A percentile compares a stretch with the other conserved stretches of the same genome.
Conservation (phyloP, 1,140 invertebrate species). For the Berghia stephanieae region DNA sequence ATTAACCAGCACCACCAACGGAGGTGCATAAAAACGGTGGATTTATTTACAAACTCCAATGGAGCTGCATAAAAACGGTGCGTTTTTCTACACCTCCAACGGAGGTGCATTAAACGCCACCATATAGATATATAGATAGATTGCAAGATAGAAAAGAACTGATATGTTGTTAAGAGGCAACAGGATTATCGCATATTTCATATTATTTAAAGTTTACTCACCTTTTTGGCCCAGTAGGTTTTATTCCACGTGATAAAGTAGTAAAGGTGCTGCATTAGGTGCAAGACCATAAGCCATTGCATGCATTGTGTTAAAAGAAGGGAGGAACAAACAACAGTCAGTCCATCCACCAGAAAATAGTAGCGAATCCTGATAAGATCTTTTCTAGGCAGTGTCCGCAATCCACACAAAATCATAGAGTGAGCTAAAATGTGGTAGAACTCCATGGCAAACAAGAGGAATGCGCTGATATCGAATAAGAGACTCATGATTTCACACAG, state of each 20-base stretch:
- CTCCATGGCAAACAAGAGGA: conserved; percentile 40
- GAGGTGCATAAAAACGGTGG: too few relatives aligned
- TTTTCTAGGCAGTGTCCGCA: conserved; percentile 52
- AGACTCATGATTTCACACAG: not conserved
- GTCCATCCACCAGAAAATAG: conserved; percentile 54
- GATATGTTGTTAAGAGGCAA: too few relatives aligned
- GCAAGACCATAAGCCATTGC: conserved; percentile 47
- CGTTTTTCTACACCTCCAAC: too few relatives aligned
- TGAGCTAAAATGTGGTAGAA: conserved; percentile 53
- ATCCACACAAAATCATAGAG: conserved; percentile 43
- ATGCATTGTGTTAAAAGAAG: conserved; percentile 44
- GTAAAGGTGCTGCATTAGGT: conserved; percentile 53
- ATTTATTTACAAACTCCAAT: too few relatives aligned
- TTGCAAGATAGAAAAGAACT: too few relatives aligned
- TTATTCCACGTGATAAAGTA: conserved; percentile 57
- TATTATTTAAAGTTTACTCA: too few relatives aligned
- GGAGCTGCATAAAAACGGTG: too few relatives aligned
- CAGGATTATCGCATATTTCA: too few relatives aligned
- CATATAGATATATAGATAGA: too few relatives aligned
- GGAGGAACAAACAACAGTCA: conserved; percentile 47
- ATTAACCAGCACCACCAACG: too few relatives aligned
- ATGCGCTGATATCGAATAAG: conserved; percentile 19
- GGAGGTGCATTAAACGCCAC: too few relatives aligned
- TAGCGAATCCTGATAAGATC: conserved; percentile 51
- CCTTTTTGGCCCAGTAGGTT: conserved; percentile 49